These are phyloP conservation scores for Pseudachorutes palmiensis DNA, from an alignment of 1,140 invertebrate genomes.

Conservation along the genomic window DNA sequence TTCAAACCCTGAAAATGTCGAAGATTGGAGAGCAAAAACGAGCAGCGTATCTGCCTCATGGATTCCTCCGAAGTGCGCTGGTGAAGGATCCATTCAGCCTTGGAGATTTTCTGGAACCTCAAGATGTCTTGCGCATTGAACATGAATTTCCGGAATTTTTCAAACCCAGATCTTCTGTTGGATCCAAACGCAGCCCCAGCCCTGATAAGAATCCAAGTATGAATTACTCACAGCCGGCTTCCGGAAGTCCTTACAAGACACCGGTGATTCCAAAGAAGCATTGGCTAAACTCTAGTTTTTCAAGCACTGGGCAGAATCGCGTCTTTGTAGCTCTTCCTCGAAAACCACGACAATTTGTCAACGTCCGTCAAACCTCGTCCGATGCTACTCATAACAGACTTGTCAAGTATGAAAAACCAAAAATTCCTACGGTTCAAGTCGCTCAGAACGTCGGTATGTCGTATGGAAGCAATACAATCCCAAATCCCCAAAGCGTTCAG, in stretches of 20 bases:
- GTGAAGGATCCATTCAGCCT: slow-evolving; percentile 30
- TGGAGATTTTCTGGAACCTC: slow-evolving; percentile 24
- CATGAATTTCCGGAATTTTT: slow-evolving; percentile 28
- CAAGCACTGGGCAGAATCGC: background rate
- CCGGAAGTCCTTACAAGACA: background rate
- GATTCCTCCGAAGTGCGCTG: slow-evolving; percentile 27
- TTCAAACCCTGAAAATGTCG: no score
- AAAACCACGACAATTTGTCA: background rate
- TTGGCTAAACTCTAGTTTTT: background rate
- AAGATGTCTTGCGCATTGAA: slow-evolving; percentile 32
- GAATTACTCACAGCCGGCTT: background rate
- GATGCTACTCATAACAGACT: no score
- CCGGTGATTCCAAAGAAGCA: background rate
- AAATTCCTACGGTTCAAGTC: no score
- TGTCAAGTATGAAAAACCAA: no score
- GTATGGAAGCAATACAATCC: no score
- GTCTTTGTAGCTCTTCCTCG: background rate
- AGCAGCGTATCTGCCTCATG: no score
- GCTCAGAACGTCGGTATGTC: background rate
- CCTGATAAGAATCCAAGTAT: background rate
- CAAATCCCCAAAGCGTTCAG: no score
- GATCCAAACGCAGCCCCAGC: background rate
- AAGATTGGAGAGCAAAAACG: no score
- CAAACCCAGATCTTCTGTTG: background rate
- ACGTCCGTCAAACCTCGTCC: no score